A percentile compares a stretch with the other conserved stretches of the same genome.
These are phyloP conservation scores for Prionchulus punctatus DNA, from an alignment of 2,888 invertebrate species.

Conservation along the genomic window DNA sequence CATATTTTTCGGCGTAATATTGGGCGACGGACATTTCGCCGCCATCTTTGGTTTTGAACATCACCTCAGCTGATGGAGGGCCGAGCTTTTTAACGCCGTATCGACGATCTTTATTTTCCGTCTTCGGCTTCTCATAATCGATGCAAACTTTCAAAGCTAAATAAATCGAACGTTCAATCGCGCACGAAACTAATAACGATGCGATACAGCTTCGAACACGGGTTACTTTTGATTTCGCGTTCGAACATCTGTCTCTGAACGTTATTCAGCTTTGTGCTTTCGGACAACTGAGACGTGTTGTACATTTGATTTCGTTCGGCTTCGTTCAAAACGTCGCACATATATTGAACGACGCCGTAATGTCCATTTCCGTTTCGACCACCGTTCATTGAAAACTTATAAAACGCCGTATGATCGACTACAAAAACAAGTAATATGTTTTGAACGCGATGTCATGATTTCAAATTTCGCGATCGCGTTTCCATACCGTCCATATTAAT, in stretches of 20 bases:
- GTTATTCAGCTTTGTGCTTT: not conserved
- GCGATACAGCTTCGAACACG: too few species aligned
- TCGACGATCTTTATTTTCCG: not conserved
- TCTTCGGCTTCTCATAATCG: not conserved
- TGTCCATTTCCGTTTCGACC: not conserved
- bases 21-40: not conserved
- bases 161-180: not conserved
- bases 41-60: not conserved
- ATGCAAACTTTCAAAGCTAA: not conserved
- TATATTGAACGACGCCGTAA: not conserved
- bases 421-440: slow-evolving; percentile 13
- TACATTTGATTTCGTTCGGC: not conserved
- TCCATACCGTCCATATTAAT: slow-evolving; percentile 22
- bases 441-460: too few species aligned
- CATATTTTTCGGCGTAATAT: not conserved
- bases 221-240: not conserved
- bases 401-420: slow-evolving; percentile 97
- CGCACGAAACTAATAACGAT: not conserved
- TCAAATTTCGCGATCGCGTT: too few species aligned
- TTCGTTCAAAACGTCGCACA: slow-evolving; percentile 1
- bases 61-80: not conserved
- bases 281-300: not conserved
- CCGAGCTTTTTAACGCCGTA: not conserved
- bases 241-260: not conserved
- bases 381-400: slow-evolving; percentile 33